Percentiles rank a stretch among this genome's conserved stretches.
These are phyloP conservation scores for Dysidea cf. avara DNA, from an alignment of 37 sponge, comb jelly and placozoan genomes.

Conservation along the genomic window DNA sequence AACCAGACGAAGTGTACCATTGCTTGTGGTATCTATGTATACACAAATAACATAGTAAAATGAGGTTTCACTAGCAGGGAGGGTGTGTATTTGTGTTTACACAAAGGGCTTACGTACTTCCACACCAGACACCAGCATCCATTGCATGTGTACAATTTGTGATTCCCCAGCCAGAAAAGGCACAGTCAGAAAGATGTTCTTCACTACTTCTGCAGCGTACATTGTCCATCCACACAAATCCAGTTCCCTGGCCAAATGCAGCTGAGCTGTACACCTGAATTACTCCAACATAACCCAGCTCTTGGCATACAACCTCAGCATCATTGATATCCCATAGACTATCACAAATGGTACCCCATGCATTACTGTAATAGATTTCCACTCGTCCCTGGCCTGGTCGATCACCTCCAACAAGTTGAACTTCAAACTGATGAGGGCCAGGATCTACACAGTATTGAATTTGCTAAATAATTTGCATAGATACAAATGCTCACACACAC, in stretches of 20 bases:
- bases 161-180: constrained; percentile 5
- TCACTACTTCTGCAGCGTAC: constrained; percentile 11
- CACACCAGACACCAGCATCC: constrained; percentile 38
- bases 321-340: not conserved
- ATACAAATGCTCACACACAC: not conserved
- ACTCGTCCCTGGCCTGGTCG: constrained; percentile 9
- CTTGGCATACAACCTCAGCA: constrained; percentile 17
- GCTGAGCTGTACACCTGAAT: not conserved
- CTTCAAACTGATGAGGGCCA: not conserved
- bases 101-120: constrained; percentile 5
- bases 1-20: not conserved
- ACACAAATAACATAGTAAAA: not conserved
- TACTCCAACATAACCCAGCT: constrained; percentile 9
- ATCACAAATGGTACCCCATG: constrained; percentile 39
- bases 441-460: not conserved
- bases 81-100: not conserved
- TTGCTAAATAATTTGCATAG: not conserved
- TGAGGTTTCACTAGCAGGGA: not conserved
- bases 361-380: constrained; percentile 21
- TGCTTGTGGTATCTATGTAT: not conserved
- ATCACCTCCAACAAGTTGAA: constrained; percentile 18
- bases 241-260: constrained; percentile 12
- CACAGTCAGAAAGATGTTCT: not conserved
- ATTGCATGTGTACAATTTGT: not conserved
- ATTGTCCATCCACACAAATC: constrained; percentile 11